Evolutionary conservation across 2,113 vertebrate species (phyloP), one percentile per base, ranked within the genome.

Genomic region (Cyanocitta stelleri): DNA sequence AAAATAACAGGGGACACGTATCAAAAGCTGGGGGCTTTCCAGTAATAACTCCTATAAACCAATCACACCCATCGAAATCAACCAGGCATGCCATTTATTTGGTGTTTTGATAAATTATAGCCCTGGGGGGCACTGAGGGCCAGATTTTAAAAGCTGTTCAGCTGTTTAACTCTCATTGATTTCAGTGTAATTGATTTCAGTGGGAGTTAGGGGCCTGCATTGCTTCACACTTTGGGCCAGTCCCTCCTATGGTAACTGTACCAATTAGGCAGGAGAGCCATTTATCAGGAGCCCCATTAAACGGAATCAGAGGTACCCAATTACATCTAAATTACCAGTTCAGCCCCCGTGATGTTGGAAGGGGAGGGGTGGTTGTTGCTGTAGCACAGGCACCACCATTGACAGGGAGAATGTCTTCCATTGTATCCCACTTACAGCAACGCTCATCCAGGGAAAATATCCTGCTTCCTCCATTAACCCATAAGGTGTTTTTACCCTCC

Each of bases 171-270:
- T 96, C 84, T 87, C 93, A 94, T 95, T 94, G 94, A 97, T 95
- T 95, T 73, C 84, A 82, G 35, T 4, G 3, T 96, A 97, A 96
- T 94, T 97, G 95, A 94, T 96, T 96, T 97, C 95, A 91, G 95
- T 94, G 96, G 94, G 96, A 97, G 91, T 92, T 95, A 79, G 89
- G 91, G 93, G 89, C 81, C 84, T 91, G 74, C 46, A 72, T 75
- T 54, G 29, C 93, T 91, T 89, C 81, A 44, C 54, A 73, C 84
- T 95, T 91, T 76, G 87, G 95, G 73, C 83, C 52, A 75, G 80
- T 77, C 80, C 88, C 95, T 85, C 85, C 95, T 95, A 10, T 59
- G 63, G 88, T 46, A 91, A 84, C 93, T 83, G 78, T 48, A 79
- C 91, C 85, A 95, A 94, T 96, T 97, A 96, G 59, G 58, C 87